These are phyloP conservation scores for Atherinomorus stipes DNA, from an alignment of 2,113 vertebrate genomes.

Conservation along the genomic window DNA sequence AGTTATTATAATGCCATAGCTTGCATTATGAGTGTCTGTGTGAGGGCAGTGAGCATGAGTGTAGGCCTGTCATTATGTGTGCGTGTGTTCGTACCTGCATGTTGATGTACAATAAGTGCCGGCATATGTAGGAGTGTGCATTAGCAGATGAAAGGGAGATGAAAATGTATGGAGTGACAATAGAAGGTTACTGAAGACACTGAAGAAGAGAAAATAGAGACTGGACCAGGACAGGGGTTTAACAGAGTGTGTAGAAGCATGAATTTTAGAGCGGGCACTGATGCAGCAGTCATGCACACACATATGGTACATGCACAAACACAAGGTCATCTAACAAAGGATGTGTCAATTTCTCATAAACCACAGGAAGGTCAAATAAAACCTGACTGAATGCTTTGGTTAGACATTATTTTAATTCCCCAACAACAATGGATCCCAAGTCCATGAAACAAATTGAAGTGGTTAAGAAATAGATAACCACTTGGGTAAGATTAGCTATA, in stretches of 20 bases:
- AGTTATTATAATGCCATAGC: conserved; percentile 64
- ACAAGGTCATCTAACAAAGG: conserved; percentile 53
- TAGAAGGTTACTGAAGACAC: conserved; percentile 70
- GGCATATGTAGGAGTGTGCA: conserved; percentile 32
- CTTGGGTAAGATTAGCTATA: background rate
- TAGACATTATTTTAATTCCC: too few species aligned
- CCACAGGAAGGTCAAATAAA: conserved; percentile 33
- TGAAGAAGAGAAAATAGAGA: conserved; percentile 47
- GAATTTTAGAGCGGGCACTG: conserved; percentile 52
- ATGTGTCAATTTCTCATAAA: conserved; percentile 24
- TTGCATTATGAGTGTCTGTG: conserved; percentile 46
- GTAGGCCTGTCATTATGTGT: background rate
- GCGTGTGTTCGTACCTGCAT: conserved; percentile 21
- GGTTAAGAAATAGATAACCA: background rate
- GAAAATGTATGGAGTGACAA: conserved; percentile 50
- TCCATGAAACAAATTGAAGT: background rate
- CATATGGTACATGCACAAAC: conserved; percentile 22
- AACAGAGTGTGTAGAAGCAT: conserved; percentile 60
- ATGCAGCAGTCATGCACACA: conserved; percentile 21
- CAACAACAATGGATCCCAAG: too few species aligned
- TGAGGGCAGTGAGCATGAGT: conserved; percentile 5
- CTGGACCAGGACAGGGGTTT: conserved; percentile 62
- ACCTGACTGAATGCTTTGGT: background rate
- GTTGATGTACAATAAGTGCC: conserved; percentile 7
- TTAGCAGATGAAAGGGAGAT: conserved; percentile 49